Conservation (phyloP, 1,140 invertebrate species). For the Zaprionus kolodkinae region DNA sequence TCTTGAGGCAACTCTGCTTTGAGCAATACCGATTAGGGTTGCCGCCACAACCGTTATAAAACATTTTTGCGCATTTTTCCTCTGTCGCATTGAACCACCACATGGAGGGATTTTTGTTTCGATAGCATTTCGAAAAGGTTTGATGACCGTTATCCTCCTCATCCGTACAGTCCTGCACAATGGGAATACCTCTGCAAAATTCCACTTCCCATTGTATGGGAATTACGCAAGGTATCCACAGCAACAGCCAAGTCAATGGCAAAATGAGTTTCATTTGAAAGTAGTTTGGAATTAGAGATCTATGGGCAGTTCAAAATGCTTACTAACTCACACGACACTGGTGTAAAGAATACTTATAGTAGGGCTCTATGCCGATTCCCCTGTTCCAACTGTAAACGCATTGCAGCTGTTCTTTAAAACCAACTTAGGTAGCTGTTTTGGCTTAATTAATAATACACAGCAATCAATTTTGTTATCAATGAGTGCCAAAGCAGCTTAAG, state of each 20-base stretch:
- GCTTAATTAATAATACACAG: neutral
- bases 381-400: neutral
- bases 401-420: too few species aligned
- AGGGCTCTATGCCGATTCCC: neutral
- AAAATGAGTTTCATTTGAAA: neutral
- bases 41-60: neutral
- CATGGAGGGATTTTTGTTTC: neutral
- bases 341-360: neutral
- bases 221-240: neutral
- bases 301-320: too few species aligned
- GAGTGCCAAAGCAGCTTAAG: neutral
- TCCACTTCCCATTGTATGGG: neutral
- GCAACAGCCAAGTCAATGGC: neutral
- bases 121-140: neutral
- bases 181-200: neutral
- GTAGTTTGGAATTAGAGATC: too few species aligned
- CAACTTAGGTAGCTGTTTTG: too few species aligned
- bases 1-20: neutral
- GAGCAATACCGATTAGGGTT: constrained; percentile 2
- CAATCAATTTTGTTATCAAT: neutral
- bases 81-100: constrained; percentile 1
- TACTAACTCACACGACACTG: neutral
- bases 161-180: neutral
- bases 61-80: neutral
- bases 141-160: neutral